Conservation (phyloP, 2,888 invertebrate species). For the Cantharis lateralis region DNA sequence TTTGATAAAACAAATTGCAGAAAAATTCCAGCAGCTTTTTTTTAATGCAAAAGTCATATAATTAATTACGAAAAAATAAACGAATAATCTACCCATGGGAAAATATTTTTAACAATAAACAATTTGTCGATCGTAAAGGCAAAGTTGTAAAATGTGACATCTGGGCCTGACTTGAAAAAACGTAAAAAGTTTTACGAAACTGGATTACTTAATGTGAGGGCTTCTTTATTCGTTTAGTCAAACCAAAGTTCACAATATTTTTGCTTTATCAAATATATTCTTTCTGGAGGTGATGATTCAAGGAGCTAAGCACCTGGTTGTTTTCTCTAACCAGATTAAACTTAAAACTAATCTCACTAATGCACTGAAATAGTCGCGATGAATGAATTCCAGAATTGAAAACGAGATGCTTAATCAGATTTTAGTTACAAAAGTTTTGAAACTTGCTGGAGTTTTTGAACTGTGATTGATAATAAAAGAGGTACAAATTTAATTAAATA, state of each 20-base stretch:
- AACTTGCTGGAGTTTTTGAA: slow-evolving; percentile 28
- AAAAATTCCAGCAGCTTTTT: too few species aligned
- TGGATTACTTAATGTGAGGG: background rate
- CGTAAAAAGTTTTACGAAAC: background rate
- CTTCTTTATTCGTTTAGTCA: background rate
- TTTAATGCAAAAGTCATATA: too few species aligned
- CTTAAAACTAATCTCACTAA: slow-evolving; percentile 40
- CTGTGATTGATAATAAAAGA: slow-evolving; percentile 31
- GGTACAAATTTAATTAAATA: slow-evolving; percentile 25
- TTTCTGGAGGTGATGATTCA: slow-evolving; percentile 24
- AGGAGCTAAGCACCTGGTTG: slow-evolving; percentile 36
- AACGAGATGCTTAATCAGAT: slow-evolving; percentile 32
- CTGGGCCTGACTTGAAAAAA: background rate
- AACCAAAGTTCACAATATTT: background rate
- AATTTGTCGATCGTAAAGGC: background rate
- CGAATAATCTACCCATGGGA: too few species aligned
- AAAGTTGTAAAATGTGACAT: background rate
- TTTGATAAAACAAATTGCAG: background rate
- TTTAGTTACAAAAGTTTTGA: slow-evolving; percentile 27
- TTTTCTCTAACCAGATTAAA: slow-evolving; percentile 28
- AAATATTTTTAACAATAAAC: background rate
- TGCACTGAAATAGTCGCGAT: slow-evolving; percentile 38
- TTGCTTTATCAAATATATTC: background rate
- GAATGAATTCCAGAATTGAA: slow-evolving; percentile 31
- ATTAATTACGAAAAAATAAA: too few species aligned